Evolutionary conservation across 2,888 invertebrate genomes (phyloP).

Genomic region (Cryptosula pallasiana): DNA sequence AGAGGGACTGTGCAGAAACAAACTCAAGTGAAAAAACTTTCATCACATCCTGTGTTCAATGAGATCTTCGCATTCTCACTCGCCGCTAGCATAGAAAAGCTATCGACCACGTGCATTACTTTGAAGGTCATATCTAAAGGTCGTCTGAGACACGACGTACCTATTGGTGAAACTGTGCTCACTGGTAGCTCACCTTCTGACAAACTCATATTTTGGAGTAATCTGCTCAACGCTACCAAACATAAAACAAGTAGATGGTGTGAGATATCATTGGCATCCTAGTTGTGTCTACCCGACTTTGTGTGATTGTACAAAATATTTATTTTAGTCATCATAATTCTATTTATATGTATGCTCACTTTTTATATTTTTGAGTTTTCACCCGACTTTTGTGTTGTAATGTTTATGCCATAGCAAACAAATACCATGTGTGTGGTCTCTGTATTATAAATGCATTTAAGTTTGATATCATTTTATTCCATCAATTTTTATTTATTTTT

Average conservation of each 20-base stretch:
- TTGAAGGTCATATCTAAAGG: constrained; percentile 46
- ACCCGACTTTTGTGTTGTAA: no score
- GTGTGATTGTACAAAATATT: no score
- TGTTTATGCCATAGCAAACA: no score
- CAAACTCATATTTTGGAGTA: background rate
- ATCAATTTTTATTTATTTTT: no score
- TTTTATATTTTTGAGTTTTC: no score
- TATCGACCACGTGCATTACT: constrained; percentile 48
- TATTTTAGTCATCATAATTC: no score
- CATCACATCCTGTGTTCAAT: constrained; percentile 36
- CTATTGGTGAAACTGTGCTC: constrained; percentile 50
- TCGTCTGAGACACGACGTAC: constrained; percentile 49
- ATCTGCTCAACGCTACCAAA: background rate
- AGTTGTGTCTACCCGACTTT: no score
- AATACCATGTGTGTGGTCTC: no score
- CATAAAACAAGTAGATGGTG: background rate
- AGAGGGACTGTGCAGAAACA: constrained; percentile 41
- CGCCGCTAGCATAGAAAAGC: constrained; percentile 42
- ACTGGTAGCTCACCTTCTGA: constrained; percentile 28
- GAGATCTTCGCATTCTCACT: constrained; percentile 39
- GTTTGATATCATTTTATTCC: no score
- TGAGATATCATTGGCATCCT: background rate
- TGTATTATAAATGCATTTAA: no score
- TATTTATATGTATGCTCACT: no score
- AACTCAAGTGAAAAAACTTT: constrained; percentile 37